Percentiles rank a stretch among this genome's conserved stretches.
These are phyloP conservation scores for Papilio polyxenes DNA, from an alignment of 1,140 invertebrate species.

Conservation along the genomic window DNA sequence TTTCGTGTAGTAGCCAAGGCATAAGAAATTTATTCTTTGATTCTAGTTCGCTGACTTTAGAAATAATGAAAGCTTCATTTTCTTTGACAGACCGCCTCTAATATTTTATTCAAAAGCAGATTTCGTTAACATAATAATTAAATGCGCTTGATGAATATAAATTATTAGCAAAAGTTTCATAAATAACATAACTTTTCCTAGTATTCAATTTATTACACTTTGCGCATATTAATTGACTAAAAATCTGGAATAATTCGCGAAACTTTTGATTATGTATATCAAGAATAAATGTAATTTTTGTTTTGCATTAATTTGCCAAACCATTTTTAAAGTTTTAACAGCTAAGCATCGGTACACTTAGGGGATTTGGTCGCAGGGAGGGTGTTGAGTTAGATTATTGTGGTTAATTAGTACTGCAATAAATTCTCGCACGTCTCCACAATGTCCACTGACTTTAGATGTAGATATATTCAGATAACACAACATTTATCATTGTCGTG, in stretches of 20 bases:
- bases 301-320: conserved; percentile 37
- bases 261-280: conserved; percentile 36
- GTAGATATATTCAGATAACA: background rate
- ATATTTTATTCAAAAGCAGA: conserved; percentile 79
- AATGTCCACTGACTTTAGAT: conserved; percentile 4
- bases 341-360: background rate
- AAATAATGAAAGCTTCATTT: conserved; percentile 71
- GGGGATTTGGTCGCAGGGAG: conserved; percentile 28
- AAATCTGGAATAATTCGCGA: conserved; percentile 45
- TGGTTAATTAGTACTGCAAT: conserved; percentile 74
- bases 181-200: conserved; percentile 75
- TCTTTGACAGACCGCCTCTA: conserved; percentile 72
- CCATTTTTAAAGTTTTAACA: conserved; percentile 24
- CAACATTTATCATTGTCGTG: conserved; percentile 1
- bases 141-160: conserved; percentile 79
- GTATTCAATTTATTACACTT: conserved; percentile 72
- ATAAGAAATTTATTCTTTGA: conserved; percentile 58
- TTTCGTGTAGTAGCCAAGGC: conserved; percentile 49
- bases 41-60: conserved; percentile 47
- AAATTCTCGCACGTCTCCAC: conserved; percentile 51
- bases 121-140: conserved; percentile 80
- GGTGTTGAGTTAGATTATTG: conserved; percentile 69
- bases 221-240: conserved; percentile 73
- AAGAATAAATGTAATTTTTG: conserved; percentile 39
- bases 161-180: conserved; percentile 71